Conservation (phyloP, 1,140 invertebrate genomes). For the Papilio dardanus region DNA sequence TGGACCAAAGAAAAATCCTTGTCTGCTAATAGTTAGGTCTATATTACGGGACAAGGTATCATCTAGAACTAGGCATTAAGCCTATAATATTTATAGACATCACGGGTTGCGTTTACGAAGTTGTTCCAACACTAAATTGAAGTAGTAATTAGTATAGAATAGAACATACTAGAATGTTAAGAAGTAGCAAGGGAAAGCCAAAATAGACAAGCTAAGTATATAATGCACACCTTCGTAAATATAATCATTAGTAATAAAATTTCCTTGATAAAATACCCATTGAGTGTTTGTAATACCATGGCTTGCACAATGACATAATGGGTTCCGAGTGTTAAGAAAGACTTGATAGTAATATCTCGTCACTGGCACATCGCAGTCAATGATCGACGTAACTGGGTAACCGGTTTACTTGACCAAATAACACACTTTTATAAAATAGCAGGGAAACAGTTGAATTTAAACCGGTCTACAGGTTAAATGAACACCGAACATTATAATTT, state of each 20-base stretch:
- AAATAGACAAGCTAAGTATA: no score
- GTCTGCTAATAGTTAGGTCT: no score
- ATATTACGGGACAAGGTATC: no score
- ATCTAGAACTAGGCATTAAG: no score
- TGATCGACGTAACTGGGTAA: slow-evolving; percentile 37
- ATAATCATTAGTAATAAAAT: neutral
- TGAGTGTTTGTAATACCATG: slow-evolving; percentile 5
- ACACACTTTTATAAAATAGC: slow-evolving; percentile 21
- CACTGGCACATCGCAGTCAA: slow-evolving; percentile 12
- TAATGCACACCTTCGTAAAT: no score
- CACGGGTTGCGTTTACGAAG: no score
- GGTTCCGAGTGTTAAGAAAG: slow-evolving; percentile 28
- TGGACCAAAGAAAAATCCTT: no score
- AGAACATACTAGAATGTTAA: neutral
- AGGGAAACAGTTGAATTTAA: slow-evolving; percentile 14
- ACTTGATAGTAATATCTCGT: slow-evolving; percentile 36
- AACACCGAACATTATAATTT: neutral
- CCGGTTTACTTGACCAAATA: slow-evolving; percentile 31
- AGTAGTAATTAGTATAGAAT: no score
- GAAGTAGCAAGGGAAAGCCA: no score
- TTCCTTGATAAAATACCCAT: neutral
- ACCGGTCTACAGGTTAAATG: neutral
- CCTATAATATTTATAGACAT: no score
- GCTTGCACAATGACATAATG: slow-evolving; percentile 34
- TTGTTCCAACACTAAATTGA: no score